Evolutionary conservation across 2,797 vertebrate genomes (phyloP).

Genomic region (Florisuga fusca): DNA sequence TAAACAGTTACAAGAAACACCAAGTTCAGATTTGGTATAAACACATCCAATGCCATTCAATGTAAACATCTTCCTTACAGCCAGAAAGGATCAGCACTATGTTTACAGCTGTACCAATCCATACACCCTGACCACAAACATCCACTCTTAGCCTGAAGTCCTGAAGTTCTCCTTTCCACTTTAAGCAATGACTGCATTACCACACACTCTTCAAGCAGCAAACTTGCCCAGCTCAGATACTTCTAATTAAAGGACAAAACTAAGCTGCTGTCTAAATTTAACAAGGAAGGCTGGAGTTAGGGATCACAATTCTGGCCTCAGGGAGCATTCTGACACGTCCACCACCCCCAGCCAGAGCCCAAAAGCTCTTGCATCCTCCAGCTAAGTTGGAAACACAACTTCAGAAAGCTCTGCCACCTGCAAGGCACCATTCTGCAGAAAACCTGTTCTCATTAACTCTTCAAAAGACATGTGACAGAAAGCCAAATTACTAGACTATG

Average conservation of each 20-base stretch:
- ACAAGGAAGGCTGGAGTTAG: background rate
- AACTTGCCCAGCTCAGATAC: background rate
- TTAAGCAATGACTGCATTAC: background rate
- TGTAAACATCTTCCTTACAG: background rate
- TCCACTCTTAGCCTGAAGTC: background rate
- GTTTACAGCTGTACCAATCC: background rate
- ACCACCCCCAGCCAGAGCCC: background rate
- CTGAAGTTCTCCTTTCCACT: background rate
- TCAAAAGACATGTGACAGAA: background rate
- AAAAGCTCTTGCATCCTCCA: background rate
- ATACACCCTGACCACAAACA: background rate
- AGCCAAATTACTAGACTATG: background rate
- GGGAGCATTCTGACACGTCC: background rate
- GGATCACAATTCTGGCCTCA: background rate
- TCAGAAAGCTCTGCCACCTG: background rate
- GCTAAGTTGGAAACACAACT: background rate
- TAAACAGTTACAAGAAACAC: background rate
- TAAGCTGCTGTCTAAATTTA: slow-evolving; percentile 44
- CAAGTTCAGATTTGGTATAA: background rate
- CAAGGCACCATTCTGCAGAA: background rate
- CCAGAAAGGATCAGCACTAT: background rate
- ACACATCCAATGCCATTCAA: background rate
- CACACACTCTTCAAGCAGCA: background rate
- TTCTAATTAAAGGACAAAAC: slow-evolving; percentile 47
- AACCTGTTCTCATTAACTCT: background rate